Base-by-base conservation (phyloP, 2,113 vertebrate genomes). In the Eptesicus fuscus region DNA sequence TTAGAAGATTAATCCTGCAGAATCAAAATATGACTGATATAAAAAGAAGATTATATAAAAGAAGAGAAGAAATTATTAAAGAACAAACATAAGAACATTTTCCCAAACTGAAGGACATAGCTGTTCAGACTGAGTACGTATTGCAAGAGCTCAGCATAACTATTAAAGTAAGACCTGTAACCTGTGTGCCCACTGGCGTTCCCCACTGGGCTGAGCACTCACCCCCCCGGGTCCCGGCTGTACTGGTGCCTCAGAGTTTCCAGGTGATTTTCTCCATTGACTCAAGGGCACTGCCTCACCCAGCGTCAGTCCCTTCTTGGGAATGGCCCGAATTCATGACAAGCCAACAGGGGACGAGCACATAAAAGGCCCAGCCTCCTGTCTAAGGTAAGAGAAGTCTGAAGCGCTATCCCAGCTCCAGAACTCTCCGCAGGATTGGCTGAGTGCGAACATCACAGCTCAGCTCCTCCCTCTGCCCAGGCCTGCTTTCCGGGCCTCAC, bases 51-150 rank as follows among this genome's bases (percentile, higher is more conserved):
- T 5, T 47, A 47, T 14, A 59, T 11, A 82, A 59, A 53, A 7
- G 42, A 88, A 80, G 14, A 93, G 37, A 90, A 22, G 16, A 91
- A 80, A 85, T 86, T 37, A 86, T 82, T 16, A 73, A 83, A 97
- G 11, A 91, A 61, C 10, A 51, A 85, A 95, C 22, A 77, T 8
- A 90, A 70, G 51, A 69, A 47, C 17, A 35, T 28, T 32, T 65
- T 17, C 30, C 35, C 6, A 90, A 90, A 87, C 3, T 74, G 44
- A 93, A 94, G 28, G 13, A 63, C 14, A 23, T 12, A 87, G 6
- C 4, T 90, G 1, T 83, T 79, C 59, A 88, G 49, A 82, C 49
- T 79, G 10, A 90, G 44, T 84, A 17, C 80, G n/a, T 63, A 4
- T 61, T 28, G 4, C 42, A 40, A 59, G 25, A 91, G 32, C 71